Base-by-base conservation (phyloP, 2,113 vertebrate genomes). In the Rhabdomys dilectus region DNA sequence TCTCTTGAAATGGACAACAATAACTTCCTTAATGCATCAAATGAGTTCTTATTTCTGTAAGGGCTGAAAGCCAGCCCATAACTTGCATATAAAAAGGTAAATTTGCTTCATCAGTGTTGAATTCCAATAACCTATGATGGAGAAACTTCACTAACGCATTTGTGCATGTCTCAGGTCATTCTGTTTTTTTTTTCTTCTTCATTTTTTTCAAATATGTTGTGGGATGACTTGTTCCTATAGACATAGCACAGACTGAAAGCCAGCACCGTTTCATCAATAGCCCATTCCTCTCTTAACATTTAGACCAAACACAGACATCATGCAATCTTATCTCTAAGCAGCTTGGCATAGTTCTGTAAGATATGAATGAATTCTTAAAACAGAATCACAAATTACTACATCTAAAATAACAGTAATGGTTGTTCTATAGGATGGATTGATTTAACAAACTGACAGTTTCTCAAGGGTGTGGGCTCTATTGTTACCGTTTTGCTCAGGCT, bases 191-290 rank as follows among this genome's bases (percentile, higher is more conserved):
- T 78, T 58, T 11, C 48, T 75, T 48, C 88, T 93, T 78, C 48
- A 5, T 17, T 76, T 92, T 92, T 62, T 51, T 48, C 53, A 53
- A 86, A 13, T 36, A 39, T 24, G 36, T 36, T 75, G 19, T 19
- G 5, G 3, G n/a, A 17, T 10, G 13, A 1, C 0, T 36, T 39
- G 1, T 64, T 80, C 31, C 2, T 12, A 8, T 19, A 58, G 5
- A 26, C 0, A 36, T 5, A 51, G 17, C 9, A 53, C 36, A 1
- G 31, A 8, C 48, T 31, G 21, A 3, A 15, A 34, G 6, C 1
- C 42, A 78, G 24, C 11, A 22, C 16, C 80, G 1, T 91, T 60
- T 45, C 70, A 36, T 77, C 22, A 0, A 2, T 1, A 42, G 11
- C 58, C 11, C 1, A 34, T 48, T 21, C 15, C 11, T 22, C 19